Base-by-base conservation (phyloP, 2,113 vertebrate genomes). In the Phylloscopus whistleri region DNA sequence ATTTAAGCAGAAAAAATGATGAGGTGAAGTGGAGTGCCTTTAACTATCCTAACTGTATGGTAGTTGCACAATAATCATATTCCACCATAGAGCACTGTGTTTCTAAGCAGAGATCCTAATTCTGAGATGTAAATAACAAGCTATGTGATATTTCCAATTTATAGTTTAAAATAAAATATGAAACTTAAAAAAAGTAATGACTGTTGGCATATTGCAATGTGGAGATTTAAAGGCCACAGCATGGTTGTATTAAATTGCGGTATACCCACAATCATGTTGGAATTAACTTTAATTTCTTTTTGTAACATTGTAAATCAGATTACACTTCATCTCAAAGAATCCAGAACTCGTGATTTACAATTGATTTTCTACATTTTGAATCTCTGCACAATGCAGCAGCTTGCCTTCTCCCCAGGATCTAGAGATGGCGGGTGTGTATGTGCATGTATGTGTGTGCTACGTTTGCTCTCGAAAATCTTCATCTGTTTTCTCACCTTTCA, bases 1-100 rank as follows among this genome's bases (percentile, higher is more conserved):
- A 98, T 98, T 98, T 97, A 98, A 98, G 98, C 97, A 97, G 96
- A 98, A 97, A 97, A 98, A 97, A 97, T 98, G 97, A 97, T 94
- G 98, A 98, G 98, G 98, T 98, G 98, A 98, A 97, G 90, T 70
- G 89, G 92, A 97, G 97, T 95, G 96, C 95, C 95, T 96, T 94
- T 92, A 90, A 92, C 96, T 93, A 51, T 74, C 97, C 96, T 84
- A 83, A 87, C 91, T 87, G 93, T 72, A 91, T 77, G n/a, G 78
- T 92, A 85, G 80, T 90, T 89, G 93, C 63, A 89, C 95, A 95
- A 79, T 89, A 84, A 96, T 95, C 39, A 28, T 81, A 78, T 95
- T 93, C 86, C 49, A 51, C 84, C 66, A 73, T 15, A 48, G 86
- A 52, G 26, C 11, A 24, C 94, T 87, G 48, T 86, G 87, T 94